phyloP scores from a whole-genome alignment of 1,140 invertebrate species.

The Trinorchestia longiramus region DNA sequence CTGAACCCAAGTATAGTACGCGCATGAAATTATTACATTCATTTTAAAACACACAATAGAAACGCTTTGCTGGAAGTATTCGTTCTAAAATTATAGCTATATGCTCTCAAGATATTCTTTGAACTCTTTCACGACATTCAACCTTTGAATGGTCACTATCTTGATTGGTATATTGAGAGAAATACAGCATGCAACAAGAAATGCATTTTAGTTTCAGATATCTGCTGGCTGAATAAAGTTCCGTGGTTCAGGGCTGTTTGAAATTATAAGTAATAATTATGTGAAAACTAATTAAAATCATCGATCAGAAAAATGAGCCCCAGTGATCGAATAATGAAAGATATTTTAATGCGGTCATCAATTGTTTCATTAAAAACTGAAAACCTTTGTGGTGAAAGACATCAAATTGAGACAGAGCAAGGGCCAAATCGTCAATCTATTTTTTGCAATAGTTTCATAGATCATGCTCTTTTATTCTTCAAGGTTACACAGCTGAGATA shows the following conservation, averaged over 20 bases:
- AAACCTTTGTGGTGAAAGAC: background rate
- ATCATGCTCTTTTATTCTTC: background rate
- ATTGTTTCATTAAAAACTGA: background rate
- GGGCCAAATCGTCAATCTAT: background rate
- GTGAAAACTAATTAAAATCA: background rate
- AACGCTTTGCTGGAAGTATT: background rate
- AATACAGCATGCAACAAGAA: background rate
- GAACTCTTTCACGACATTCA: background rate
- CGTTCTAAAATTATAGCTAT: background rate
- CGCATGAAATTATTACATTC: background rate
- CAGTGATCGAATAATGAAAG: background rate
- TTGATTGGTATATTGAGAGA: constrained; percentile 12
- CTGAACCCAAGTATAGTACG: background rate
- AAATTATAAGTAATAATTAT: background rate
- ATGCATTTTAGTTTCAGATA: background rate
- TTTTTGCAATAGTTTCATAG: background rate
- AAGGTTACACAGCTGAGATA: background rate
- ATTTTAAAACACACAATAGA: background rate
- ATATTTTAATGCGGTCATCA: background rate
- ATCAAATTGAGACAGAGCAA: background rate
- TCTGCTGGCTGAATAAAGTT: background rate
- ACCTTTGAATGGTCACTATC: background rate
- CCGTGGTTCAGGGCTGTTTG: background rate
- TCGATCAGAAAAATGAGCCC: background rate
- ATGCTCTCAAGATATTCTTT: background rate